phyloP scores from a whole-genome alignment of 2,888 invertebrate species.

The Papilio elwesi region DNA sequence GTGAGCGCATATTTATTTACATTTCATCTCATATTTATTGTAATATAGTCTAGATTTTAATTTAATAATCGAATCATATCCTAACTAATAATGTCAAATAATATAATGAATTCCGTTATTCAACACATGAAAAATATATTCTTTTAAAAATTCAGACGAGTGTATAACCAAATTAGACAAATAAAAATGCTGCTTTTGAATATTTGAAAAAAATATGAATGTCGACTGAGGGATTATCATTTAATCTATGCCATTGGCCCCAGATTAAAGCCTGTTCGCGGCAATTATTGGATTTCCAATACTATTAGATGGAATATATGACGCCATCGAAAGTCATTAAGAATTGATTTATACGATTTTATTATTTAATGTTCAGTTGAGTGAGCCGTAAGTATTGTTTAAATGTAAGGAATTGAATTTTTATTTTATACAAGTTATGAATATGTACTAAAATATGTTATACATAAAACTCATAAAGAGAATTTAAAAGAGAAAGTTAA shows the following conservation, averaged over 20 bases:
- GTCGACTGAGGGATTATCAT: constrained; percentile 24
- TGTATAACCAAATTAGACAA: background rate
- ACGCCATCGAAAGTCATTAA: constrained; percentile 36
- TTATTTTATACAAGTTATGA: background rate
- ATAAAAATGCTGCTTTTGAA: constrained; percentile 10
- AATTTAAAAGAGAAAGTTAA: too few species aligned
- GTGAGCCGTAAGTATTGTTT: constrained; percentile 16
- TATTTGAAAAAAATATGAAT: constrained; percentile 27
- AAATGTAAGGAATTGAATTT: background rate
- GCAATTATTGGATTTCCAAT: constrained; percentile 58
- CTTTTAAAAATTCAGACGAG: background rate
- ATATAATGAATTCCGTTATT: too few species aligned
- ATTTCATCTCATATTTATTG: too few species aligned
- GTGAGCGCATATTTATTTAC: too few species aligned
- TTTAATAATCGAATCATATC: too few species aligned
- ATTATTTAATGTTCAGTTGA: constrained; percentile 29
- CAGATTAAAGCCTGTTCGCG: constrained; percentile 39
- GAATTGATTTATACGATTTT: constrained; percentile 35
- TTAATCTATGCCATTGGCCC: constrained; percentile 38
- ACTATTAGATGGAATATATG: constrained; percentile 50
- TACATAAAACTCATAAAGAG: background rate
- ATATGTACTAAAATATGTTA: background rate
- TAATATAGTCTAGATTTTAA: too few species aligned
- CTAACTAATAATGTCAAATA: too few species aligned
- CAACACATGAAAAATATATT: background rate